Evolutionary conservation across 2,797 vertebrate genomes (phyloP), one percentile per base, ranked within the genome.

Genomic region (Tauraco hartlaubi): DNA sequence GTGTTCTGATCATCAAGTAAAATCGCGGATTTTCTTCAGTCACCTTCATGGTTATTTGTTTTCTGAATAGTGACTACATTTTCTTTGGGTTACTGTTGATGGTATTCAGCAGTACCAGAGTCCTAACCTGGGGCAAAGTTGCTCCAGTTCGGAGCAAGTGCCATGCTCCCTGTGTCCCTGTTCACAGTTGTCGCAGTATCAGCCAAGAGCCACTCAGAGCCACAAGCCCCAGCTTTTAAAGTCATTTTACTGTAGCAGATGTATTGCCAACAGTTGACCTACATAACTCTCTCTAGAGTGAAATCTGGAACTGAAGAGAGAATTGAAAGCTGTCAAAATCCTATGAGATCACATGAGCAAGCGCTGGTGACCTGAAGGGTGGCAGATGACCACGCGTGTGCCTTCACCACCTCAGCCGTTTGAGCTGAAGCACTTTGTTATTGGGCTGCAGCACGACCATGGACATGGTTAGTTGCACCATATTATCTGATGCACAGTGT

Each of bases 361-460:
- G 18, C 6, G 2, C 19, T 54, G 31, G 37, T 87, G 54, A 82
- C 46, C 33, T 56, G 31, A 78, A 49, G 44, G 5, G 25, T 61
- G 25, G 25, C 37, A 68, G 71, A 63, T 43, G 55, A 69, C 11
- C 18, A 7, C 1, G 2, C 1, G 0, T 0, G 1, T 68, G 33
- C 12, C 43, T 5, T 37, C 1, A 1, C 21, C 1, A 1, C 44
- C 37, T 75, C 2, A 1, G 37, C 0, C 0, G 2, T 39, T 56
- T 61, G 26, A 39, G 35, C 37, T 62, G 55, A 67, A 74, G 58
- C 3, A 8, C 21, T 78, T 78, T n/a, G 17, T 63, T 54, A 17
- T 10, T 16, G 49, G 11, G 12, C 29, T 59, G 35, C 63, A 76
- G 41, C 20, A 28, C 1, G 2, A 61, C 28, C 12, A 48, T 1